Base-by-base conservation (phyloP, 2,113 vertebrate species). In the Eidolon helvum region DNA sequence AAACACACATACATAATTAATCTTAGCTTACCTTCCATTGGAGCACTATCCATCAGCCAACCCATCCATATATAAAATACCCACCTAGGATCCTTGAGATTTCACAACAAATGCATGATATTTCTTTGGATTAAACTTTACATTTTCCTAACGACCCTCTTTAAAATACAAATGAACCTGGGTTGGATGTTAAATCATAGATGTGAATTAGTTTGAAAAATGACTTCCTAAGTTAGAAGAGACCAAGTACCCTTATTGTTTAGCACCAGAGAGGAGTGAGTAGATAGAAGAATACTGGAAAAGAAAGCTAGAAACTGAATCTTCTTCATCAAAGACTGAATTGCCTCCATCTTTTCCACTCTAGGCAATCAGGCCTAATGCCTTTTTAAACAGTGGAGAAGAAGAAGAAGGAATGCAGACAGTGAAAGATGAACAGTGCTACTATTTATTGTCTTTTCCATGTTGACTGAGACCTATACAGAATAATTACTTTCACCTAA, bases 91-190 rank as follows among this genome's bases (percentile, higher is more conserved):
- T 69, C 30, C 9, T 84, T 95, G 77, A 38, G 38, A 80, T 91
- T 94, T 95, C 75, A 83, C 28, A 26, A 93, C 83, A 87, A 96
- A 74, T 87, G 48, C 53, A 50, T 24, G 5, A 30, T 63, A 66
- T 84, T 94, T 92, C 72, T 78, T 97, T 92, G 78, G n/a, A 95
- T 79, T 83, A 87, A 45, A 30, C 4, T 24, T 53, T 83, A 53
- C 2, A 55, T 82, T 97, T 94, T 93, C n/a, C 28, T 53, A 85
- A 91, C 53, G 68, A 59, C n/a, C 1, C 72, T 50, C 26, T 95
- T 92, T 77, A 68, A 95, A 96, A 94, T 85, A 53, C 40, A 88
- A 87, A n/a, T 61, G 14, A 0, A 57, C 74, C 61, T 72, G 8
- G 33, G 26, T 48, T 77, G n/a, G 55, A 5, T 33, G 40, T 40